Conservation (phyloP, 2,888 invertebrate species). For the Drosophila acutilabella region DNA sequence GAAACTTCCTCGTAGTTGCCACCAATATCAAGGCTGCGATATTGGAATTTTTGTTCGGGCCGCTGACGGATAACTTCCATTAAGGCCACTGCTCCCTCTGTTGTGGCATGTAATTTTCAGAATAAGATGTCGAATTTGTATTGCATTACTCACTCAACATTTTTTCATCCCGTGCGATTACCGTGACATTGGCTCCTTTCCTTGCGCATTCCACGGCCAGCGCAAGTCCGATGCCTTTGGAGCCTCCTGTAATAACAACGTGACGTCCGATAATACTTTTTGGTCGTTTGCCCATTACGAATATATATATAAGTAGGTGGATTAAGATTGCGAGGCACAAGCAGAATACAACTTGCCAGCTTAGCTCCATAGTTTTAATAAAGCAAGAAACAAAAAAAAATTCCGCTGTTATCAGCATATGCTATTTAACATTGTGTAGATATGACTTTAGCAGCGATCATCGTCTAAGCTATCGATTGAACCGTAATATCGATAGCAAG, state of each 20-base stretch:
- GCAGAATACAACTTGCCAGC: slow-evolving; percentile 73
- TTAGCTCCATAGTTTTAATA: slow-evolving; percentile 64
- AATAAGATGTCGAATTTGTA: slow-evolving; percentile 17
- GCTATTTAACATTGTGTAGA: neutral
- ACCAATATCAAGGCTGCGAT: slow-evolving; percentile 89
- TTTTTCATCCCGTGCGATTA: slow-evolving; percentile 92
- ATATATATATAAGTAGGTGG: slow-evolving; percentile 76
- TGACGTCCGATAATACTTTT: slow-evolving; percentile 86
- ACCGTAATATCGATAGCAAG: neutral
- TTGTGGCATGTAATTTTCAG: neutral
- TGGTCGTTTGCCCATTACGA: slow-evolving; percentile 78
- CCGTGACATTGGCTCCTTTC: slow-evolving; percentile 94
- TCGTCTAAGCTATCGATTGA: neutral
- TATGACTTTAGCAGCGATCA: slow-evolving; percentile 1
- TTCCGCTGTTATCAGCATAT: neutral
- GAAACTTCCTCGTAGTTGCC: slow-evolving; percentile 88
- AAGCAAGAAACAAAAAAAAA: neutral
- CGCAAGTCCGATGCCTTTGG: slow-evolving; percentile 97
- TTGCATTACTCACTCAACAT: slow-evolving; percentile 87
- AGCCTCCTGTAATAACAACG: slow-evolving; percentile 95
- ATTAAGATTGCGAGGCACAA: slow-evolving; percentile 72
- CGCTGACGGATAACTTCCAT: slow-evolving; percentile 86
- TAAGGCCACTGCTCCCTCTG: slow-evolving; percentile 87
- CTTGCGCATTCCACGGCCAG: slow-evolving; percentile 91
- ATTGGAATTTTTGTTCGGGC: slow-evolving; percentile 87